Percentiles rank a stretch among this genome's conserved stretches.
These are phyloP conservation scores for Callocephalon fimbriatum DNA, from an alignment of 2,113 vertebrate species.

Conservation along the genomic window DNA sequence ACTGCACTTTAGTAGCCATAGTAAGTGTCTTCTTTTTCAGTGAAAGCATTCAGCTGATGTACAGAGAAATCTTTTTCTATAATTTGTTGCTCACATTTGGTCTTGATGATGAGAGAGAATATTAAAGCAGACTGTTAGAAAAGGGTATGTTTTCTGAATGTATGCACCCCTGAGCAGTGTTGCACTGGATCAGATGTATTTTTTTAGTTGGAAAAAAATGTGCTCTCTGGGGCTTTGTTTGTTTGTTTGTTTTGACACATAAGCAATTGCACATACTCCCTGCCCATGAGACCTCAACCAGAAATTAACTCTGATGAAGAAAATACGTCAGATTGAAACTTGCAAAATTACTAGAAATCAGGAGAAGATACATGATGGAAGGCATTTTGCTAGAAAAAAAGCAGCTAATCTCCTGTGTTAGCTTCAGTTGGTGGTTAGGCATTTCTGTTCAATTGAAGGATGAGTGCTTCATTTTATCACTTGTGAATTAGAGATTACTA, in stretches of 20 bases:
- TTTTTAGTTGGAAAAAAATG: neutral
- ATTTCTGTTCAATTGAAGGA: neutral
- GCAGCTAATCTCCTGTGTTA: neutral
- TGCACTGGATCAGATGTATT: rapidly evolving
- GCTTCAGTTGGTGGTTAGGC: neutral
- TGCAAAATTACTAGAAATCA: neutral
- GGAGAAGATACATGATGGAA: neutral
- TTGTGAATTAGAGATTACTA: neutral
- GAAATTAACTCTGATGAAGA: neutral
- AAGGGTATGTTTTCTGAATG: neutral
- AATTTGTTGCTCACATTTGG: neutral
- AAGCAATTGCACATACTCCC: neutral
- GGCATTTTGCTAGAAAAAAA: neutral
- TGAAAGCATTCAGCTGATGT: neutral
- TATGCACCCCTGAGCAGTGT: neutral
- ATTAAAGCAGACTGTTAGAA: neutral
- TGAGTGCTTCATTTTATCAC: neutral
- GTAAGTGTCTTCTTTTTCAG: neutral
- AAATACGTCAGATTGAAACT: neutral
- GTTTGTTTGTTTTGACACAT: neutral
- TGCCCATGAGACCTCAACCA: neutral
- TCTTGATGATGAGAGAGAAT: neutral
- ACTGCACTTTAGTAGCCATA: neutral
- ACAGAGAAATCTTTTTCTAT: neutral
- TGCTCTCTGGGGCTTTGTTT: neutral